phyloP scores from a whole-genome alignment of 2,113 vertebrate genomes.

The Mesocricetus auratus region DNA sequence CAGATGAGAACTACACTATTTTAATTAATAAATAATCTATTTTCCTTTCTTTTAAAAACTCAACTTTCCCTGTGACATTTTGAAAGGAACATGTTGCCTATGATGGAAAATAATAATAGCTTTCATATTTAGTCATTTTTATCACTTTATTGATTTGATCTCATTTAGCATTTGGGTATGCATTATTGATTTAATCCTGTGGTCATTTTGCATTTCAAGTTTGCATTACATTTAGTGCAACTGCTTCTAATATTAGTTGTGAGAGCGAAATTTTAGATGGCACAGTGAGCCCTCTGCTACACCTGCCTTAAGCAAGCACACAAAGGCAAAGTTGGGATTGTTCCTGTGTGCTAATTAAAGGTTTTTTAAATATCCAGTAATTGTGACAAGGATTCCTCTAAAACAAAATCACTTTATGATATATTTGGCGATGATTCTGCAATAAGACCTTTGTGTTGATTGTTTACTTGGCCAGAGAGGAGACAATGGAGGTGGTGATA shows the following conservation, averaged over 20 bases:
- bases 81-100: conserved; percentile 49
- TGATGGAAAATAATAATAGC: conserved; percentile 69
- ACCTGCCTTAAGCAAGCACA: neutral
- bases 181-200: conserved; percentile 67
- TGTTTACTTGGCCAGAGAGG: neutral
- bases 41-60: conserved; percentile 60
- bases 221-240: conserved; percentile 47
- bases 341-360: conserved; percentile 33
- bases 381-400: conserved; percentile 11
- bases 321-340: neutral
- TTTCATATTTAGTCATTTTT: conserved; percentile 71
- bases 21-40: conserved; percentile 61
- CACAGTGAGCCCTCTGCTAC: neutral
- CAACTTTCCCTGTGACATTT: conserved; percentile 63
- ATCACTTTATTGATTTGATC: conserved; percentile 73
- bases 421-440: neutral
- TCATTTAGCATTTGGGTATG: conserved; percentile 72
- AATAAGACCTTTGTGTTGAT: neutral
- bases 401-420: conserved; percentile 30
- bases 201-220: conserved; percentile 69
- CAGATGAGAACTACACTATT: conserved; percentile 50
- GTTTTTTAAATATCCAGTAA: conserved; percentile 19
- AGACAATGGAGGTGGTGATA: neutral
- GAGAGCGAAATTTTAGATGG: neutral
- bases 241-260: neutral